Base-by-base conservation (phyloP, 2,113 vertebrate species). In the Eupsittula cactorum region DNA sequence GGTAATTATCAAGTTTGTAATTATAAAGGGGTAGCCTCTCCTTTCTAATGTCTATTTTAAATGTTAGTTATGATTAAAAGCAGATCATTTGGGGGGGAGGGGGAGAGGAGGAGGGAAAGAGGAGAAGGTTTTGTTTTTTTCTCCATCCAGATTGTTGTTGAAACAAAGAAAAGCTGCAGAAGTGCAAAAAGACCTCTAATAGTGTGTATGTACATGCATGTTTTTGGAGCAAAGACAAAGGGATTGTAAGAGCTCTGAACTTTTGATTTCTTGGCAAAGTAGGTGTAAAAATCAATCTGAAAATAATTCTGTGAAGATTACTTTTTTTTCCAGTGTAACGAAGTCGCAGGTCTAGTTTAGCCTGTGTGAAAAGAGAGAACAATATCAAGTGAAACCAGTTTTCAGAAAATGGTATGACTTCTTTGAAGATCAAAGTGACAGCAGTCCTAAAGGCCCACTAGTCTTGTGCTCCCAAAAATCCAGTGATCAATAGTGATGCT, bases 1-100 rank as follows among this genome's bases (percentile, higher is more conserved):
- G 90, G 95, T 97, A 98, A 98, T 98, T 98, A 96, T 91, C 93
- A 95, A 97, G 62, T 96, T 93, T 82, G 0, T 97, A 97, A 97
- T 98, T 98, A 97, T 92, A 96, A 95, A 95, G 84, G 74, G 64
- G 33, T 70, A 85, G 53, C 91, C 68, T 96, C 53, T 97, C 71
- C 87, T 97, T 97, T 97, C 82, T 94, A 84, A 97, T 94, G 94
- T 91, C 68, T 92, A 74, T 95, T 97, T 96, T 93, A 96, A 97
- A 89, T 96, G 88, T 96, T 97, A 91, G 86, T 81, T 90, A 67
- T 96, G 93, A 97, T 97, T 97, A 96, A 97, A 95, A 97, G 82
- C 82, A 97, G 95, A 97, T 88, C 63, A 52, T 86, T 59, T 52
- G 7, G 10, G 9, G 57, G 35, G 39, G 47, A 52, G 47, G 39